Percentiles rank a stretch among this genome's conserved stretches.
These are phyloP conservation scores for Xiphophorus hellerii DNA, from an alignment of 2,113 vertebrate genomes.

Conservation along the genomic window DNA sequence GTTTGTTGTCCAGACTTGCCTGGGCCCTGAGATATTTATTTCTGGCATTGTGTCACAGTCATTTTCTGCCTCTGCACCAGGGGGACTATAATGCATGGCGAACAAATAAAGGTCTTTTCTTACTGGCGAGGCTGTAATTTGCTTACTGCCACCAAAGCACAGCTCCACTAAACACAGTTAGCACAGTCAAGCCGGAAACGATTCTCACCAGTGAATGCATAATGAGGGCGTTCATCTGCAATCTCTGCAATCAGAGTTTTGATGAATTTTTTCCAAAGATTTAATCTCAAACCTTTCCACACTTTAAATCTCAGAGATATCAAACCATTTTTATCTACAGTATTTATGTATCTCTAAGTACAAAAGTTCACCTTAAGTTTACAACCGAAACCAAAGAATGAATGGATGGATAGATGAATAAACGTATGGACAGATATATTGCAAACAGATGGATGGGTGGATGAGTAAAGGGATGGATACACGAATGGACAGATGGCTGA, in stretches of 20 bases:
- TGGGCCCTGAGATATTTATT: conserved; percentile 77
- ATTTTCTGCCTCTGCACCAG: conserved; percentile 64
- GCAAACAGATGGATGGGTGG: not conserved
- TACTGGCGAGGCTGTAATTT: conserved; percentile 65
- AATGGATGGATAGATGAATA: not conserved
- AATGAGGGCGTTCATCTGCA: not conserved
- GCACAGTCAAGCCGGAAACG: conserved; percentile 22
- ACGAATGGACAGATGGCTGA: not conserved
- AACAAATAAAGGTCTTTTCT: conserved; percentile 64
- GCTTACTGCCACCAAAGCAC: conserved; percentile 63
- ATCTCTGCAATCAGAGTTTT: not conserved
- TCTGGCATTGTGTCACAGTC: conserved; percentile 71
- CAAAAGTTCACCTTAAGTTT: not conserved
- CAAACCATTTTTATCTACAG: not conserved
- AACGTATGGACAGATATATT: not conserved
- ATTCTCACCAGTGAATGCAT: not conserved
- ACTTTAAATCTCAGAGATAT: not conserved
- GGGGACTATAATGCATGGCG: conserved; percentile 59
- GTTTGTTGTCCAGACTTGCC: conserved; percentile 71
- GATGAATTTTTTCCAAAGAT: not conserved
- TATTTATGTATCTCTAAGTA: not conserved
- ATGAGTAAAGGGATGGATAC: not conserved
- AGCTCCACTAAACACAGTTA: conserved; percentile 40
- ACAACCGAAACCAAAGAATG: not conserved
- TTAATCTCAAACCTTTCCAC: not conserved